These are phyloP conservation scores for Smutsia temminckii DNA, from an alignment of 2,797 vertebrate genomes.

Conservation along the genomic window DNA sequence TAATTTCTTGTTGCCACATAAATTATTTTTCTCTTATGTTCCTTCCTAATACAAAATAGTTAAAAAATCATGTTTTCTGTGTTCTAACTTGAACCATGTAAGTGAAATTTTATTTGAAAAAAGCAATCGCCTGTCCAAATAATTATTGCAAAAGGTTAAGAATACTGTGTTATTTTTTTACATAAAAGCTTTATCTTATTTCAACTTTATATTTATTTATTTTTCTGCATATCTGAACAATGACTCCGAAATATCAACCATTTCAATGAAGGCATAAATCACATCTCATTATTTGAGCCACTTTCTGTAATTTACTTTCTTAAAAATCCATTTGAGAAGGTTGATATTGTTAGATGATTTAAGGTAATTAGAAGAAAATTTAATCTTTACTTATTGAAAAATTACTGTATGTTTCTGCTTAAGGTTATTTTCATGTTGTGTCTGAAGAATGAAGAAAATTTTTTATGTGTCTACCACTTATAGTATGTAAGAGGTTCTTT, in stretches of 20 bases:
- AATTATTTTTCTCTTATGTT: not conserved
- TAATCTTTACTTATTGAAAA: constrained; percentile 39
- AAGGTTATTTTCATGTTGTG: not conserved
- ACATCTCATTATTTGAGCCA: not conserved
- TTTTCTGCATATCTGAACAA: not conserved
- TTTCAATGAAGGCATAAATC: not conserved
- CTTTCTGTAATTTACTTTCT: constrained; percentile 1
- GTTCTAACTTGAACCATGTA: not conserved
- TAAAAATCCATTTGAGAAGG: not conserved
- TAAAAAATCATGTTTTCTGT: not conserved
- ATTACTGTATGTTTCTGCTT: not conserved
- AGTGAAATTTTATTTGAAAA: constrained; percentile 4
- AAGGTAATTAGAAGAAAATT: constrained; percentile 1
- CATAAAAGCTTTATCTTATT: not conserved
- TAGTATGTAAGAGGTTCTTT: not conserved
- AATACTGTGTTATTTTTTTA: not conserved
- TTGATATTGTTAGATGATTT: not conserved
- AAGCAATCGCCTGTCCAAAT: not conserved
- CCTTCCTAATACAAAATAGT: not conserved
- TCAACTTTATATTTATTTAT: not conserved
- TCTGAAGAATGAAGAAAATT: constrained; percentile 15
- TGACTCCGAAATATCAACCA: not conserved
- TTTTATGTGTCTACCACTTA: not conserved
- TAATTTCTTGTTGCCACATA: not conserved
- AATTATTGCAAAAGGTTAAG: not conserved